A percentile compares a stretch with the other conserved stretches of the same genome.
Conservation (phyloP, 2,888 invertebrate species). For the Phymatocera aterrima region DNA sequence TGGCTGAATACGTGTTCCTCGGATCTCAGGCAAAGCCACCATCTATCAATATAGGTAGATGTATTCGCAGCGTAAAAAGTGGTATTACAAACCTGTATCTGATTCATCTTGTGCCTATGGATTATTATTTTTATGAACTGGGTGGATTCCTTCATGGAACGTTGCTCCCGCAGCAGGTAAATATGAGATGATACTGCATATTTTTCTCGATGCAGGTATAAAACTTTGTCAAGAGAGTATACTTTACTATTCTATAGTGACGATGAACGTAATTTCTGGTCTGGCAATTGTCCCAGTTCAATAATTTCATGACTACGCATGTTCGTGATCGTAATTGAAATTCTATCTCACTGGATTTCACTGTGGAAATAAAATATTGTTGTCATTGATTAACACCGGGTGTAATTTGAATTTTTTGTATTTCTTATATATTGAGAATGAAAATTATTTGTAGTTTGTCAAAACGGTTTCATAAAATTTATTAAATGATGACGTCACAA, state of each 20-base stretch:
- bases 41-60: not conserved
- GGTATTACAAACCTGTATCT: not conserved
- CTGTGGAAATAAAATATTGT: not conserved
- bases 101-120: not conserved
- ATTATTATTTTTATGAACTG: not conserved
- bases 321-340: not conserved
- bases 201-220: not conserved
- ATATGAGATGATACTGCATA: not conserved
- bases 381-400: constrained; percentile 4
- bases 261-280: no score
- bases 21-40: no score
- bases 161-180: not conserved
- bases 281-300: no score
- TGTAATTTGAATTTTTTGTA: not conserved
- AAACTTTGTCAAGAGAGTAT: no score
- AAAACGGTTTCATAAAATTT: not conserved
- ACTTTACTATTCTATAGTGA: no score
- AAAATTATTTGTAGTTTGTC: not conserved
- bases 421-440: not conserved
- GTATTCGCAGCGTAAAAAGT: not conserved
- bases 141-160: not conserved
- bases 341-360: not conserved
- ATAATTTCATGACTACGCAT: no score
- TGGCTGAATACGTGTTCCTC: no score
- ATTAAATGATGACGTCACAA: not conserved